Evolutionary conservation across 2,113 vertebrate genomes (phyloP), one percentile per base, ranked within the genome.

Genomic region (Apaloderma vittatum): DNA sequence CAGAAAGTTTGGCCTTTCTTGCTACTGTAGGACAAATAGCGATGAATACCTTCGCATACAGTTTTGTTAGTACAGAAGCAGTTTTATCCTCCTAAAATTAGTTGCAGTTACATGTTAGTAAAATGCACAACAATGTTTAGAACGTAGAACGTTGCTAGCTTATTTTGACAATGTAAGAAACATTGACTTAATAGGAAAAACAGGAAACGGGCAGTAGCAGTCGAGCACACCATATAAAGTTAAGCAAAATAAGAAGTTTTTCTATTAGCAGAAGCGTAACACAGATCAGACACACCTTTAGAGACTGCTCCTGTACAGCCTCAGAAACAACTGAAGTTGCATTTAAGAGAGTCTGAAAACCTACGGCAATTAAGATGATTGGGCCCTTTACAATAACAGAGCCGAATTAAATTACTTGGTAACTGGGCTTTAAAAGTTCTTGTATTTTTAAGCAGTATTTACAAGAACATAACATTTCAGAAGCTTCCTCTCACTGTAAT

Each of bases 61-160:
- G 37, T 22, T 89, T 32, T 30, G 74, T 95, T 90, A 89, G 86
- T 51, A 45, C 24, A 70, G 77, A 87, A 79, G 58, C n/a, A 67
- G 34, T 46, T 88, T 67, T 55, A 62, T 18, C 73, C 70, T 77
- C 73, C 51, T 88, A 71, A 36, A 59, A 86, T 97, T 95, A 96
- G 94, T 93, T 36, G 79, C 20, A 71, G 93, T 94, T 94, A 96
- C 55, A 36, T 21, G 52, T 97, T 96, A 97, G 97, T 96, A 32
- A 72, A 93, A 89, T 36, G 57, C 55, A 81, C 36, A 85, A 63
- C 30, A 32, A 74, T 19, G 83, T 88, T 95, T 89, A 94, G 89
- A 65, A 86, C 6, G 16, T 23, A 63, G 45, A 82, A 68, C 52
- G 34, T 7, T 26, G 37, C 54, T 79, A n/a, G 32, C 58, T 84